Percentiles rank a stretch among this genome's conserved stretches.
Evolutionary conservation across 2,888 invertebrate species (phyloP).

Genomic region (Oxycera nigricornis): DNA sequence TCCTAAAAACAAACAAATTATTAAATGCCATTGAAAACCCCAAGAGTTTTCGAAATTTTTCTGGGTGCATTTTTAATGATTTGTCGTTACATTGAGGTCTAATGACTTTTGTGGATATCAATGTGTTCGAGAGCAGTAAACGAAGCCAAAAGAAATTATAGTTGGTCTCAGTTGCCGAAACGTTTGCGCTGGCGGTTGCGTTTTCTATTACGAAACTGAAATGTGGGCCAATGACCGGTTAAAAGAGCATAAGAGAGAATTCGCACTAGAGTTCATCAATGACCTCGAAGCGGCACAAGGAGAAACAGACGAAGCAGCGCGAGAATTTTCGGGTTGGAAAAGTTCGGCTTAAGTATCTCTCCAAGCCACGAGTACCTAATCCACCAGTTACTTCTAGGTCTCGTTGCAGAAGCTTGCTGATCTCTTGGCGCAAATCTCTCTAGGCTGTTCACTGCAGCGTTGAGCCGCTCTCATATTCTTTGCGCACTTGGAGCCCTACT

Average conservation of each 20-base stretch:
- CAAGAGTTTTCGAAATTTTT: too few relatives aligned
- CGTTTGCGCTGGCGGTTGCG: slow-evolving; percentile 52
- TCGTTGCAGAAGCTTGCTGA: too few relatives aligned
- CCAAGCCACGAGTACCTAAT: not conserved
- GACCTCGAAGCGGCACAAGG: slow-evolving; percentile 2
- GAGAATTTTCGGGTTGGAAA: not conserved
- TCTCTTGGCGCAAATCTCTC: not conserved
- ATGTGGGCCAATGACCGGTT: slow-evolving; percentile 53
- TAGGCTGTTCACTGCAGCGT: not conserved
- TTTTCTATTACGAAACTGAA: slow-evolving; percentile 54
- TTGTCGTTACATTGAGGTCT: too few relatives aligned
- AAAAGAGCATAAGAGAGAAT: slow-evolving; percentile 3
- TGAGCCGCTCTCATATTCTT: slow-evolving; percentile 2
- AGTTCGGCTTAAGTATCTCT: not conserved
- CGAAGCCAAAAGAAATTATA: slow-evolving; percentile 15
- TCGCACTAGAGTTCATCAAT: not conserved
- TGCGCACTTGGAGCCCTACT: slow-evolving; percentile 31
- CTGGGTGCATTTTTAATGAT: too few relatives aligned
- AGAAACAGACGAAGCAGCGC: not conserved
- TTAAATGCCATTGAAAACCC: too few relatives aligned
- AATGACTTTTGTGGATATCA: too few relatives aligned
- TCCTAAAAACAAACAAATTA: too few relatives aligned
- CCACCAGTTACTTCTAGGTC: too few relatives aligned
- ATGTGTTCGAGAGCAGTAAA: too few relatives aligned
- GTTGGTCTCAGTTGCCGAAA: slow-evolving; percentile 51